A percentile compares a stretch with the other conserved stretches of the same genome.
Conservation (phyloP, 2,797 vertebrate genomes). For the Halcyon chelicuti region DNA sequence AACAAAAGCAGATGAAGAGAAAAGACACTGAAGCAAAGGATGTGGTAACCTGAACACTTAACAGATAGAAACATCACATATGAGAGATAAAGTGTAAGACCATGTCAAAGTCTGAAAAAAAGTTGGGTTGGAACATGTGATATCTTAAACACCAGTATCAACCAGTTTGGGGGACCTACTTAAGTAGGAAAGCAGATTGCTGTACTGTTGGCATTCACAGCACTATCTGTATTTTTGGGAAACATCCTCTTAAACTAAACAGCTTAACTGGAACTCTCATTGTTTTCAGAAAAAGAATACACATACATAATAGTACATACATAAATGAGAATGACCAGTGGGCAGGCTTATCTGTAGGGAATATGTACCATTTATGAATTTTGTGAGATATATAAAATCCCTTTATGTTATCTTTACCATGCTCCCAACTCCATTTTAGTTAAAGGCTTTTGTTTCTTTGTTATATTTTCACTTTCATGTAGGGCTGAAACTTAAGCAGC, state of each 20-base stretch:
- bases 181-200: background rate
- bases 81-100: background rate
- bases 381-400: background rate
- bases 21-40: background rate
- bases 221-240: background rate
- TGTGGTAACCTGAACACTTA: background rate
- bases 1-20: background rate
- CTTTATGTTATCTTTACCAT: background rate
- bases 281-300: background rate
- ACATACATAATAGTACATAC: background rate
- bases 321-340: background rate
- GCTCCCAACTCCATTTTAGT: background rate
- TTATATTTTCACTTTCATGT: background rate
- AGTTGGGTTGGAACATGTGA: background rate
- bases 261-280: background rate
- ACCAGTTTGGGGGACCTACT: background rate
- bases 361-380: background rate
- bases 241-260: background rate
- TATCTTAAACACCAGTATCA: background rate
- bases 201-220: background rate
- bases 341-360: background rate
- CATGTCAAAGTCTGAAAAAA: background rate
- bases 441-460: background rate
- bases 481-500: conserved; percentile 1
- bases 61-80: background rate